Percentiles rank a stretch among this genome's conserved stretches.
These are phyloP conservation scores for Cepaea nemoralis DNA, from an alignment of 1,140 invertebrate species.

Conservation along the genomic window DNA sequence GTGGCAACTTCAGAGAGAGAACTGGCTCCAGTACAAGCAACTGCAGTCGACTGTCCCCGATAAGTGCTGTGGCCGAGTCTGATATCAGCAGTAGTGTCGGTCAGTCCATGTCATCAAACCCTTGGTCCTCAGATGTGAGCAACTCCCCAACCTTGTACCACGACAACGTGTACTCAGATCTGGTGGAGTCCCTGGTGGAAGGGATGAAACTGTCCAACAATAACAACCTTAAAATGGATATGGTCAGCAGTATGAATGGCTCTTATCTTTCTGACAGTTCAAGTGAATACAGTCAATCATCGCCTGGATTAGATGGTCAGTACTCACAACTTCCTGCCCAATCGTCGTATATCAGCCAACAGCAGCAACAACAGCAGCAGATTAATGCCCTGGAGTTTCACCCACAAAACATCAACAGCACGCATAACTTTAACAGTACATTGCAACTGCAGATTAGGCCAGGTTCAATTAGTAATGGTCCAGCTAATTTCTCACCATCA, in stretches of 20 bases:
- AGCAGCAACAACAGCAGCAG: constrained; percentile 45
- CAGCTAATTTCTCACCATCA: constrained; percentile 13
- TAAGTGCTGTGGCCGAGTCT: constrained; percentile 82
- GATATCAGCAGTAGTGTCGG: constrained; percentile 82
- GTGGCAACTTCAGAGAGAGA: constrained; percentile 86
- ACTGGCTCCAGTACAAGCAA: constrained; percentile 95
- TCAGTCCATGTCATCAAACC: constrained; percentile 72
- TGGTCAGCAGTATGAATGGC: constrained; percentile 26
- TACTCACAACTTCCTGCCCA: constrained; percentile 52
- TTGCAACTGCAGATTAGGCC: constrained; percentile 26
- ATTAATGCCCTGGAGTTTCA: constrained; percentile 17
- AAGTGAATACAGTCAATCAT: constrained; percentile 26
- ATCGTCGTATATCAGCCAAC: constrained; percentile 50
- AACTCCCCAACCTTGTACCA: constrained; percentile 42
- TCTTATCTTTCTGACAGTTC: constrained; percentile 35
- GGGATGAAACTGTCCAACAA: constrained; percentile 58
- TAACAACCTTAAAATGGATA: constrained; percentile 35
- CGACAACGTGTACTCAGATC: constrained; percentile 56
- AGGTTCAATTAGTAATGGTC: constrained; percentile 41
- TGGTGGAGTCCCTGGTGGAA: constrained; percentile 62
- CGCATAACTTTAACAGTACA: constrained; percentile 30
- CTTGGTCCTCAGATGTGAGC: constrained; percentile 64
- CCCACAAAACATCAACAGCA: constrained; percentile 33
- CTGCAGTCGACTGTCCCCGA: constrained; percentile 87
- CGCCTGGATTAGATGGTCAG: constrained; percentile 35